Conservation (phyloP, 2,113 vertebrate genomes). For the Caloenas nicobarica region DNA sequence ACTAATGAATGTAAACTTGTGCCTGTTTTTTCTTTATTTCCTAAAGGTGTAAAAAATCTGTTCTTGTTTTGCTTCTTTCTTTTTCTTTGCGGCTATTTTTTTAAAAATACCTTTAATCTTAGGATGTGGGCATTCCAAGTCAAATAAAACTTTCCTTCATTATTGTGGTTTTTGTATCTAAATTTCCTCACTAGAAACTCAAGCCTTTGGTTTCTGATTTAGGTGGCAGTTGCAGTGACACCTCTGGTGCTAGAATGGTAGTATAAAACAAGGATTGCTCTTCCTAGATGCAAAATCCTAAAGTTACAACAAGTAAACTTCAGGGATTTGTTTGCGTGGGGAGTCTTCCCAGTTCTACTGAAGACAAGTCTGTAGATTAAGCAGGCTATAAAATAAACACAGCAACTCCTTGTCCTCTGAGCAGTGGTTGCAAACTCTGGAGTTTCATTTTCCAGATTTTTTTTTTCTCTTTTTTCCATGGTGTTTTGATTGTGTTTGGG, state of each 20-base stretch:
- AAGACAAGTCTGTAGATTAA: not conserved
- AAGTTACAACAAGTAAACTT: not conserved
- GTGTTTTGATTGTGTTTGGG: not conserved
- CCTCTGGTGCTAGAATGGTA: not conserved
- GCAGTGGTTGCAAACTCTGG: not conserved
- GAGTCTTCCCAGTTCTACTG: not conserved
- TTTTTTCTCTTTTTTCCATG: not conserved
- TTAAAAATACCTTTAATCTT: not conserved
- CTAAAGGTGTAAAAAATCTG: conserved; percentile 35
- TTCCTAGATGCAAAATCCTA: not conserved
- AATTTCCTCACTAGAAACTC: not conserved
- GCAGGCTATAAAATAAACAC: not conserved
- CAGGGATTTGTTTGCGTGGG: not conserved
- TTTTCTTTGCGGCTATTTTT: conserved; percentile 11
- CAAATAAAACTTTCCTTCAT: conserved; percentile 70
- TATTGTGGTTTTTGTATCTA: not conserved
- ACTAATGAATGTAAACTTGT: conserved; percentile 68
- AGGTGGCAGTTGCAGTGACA: not conserved
- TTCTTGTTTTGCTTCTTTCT: conserved; percentile 29
- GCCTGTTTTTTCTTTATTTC: conserved; percentile 31
- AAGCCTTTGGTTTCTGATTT: not conserved
- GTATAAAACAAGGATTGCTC: not conserved
- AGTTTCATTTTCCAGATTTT: not conserved
- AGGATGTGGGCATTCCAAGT: conserved; percentile 51
- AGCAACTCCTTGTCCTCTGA: not conserved